Percentiles rank a stretch among this genome's conserved stretches.
phyloP scores from a whole-genome alignment of 1,140 invertebrate species.

The Chrysopa pallens region DNA sequence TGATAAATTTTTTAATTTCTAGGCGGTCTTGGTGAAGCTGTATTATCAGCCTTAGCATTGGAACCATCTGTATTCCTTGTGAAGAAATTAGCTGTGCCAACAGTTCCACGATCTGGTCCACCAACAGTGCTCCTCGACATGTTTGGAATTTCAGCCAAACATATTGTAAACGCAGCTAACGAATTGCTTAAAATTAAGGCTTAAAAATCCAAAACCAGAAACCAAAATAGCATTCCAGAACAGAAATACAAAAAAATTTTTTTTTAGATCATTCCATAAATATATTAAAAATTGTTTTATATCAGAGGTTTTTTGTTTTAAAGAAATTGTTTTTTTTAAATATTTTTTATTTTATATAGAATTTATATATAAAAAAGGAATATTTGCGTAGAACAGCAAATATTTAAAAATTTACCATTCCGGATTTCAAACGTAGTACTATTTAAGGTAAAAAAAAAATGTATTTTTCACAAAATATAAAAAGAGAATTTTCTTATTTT shows the following conservation, averaged over 20 bases:
- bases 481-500: too few species aligned
- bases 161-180: constrained; percentile 54
- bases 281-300: too few species aligned
- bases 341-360: too few species aligned
- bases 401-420: too few species aligned
- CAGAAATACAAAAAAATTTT: neutral
- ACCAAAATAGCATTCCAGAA: neutral
- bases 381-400: too few species aligned
- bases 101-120: constrained; percentile 82
- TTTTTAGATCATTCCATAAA: too few species aligned
- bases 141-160: constrained; percentile 73
- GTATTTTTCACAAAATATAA: too few species aligned
- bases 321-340: too few species aligned
- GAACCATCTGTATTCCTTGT: constrained; percentile 52
- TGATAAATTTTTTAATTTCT: neutral
- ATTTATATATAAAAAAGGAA: too few species aligned
- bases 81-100: constrained; percentile 66
- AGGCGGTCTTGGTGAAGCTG: constrained; percentile 94
- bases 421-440: too few species aligned
- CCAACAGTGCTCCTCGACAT: constrained; percentile 65
- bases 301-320: too few species aligned
- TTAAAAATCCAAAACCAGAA: neutral
- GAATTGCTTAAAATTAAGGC: constrained; percentile 30
- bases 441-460: too few species aligned
- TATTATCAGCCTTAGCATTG: constrained; percentile 58